A percentile compares a stretch with the other conserved stretches of the same genome.
phyloP scores from a whole-genome alignment of 2,113 vertebrate species.

The Polypterus bichir region DNA sequence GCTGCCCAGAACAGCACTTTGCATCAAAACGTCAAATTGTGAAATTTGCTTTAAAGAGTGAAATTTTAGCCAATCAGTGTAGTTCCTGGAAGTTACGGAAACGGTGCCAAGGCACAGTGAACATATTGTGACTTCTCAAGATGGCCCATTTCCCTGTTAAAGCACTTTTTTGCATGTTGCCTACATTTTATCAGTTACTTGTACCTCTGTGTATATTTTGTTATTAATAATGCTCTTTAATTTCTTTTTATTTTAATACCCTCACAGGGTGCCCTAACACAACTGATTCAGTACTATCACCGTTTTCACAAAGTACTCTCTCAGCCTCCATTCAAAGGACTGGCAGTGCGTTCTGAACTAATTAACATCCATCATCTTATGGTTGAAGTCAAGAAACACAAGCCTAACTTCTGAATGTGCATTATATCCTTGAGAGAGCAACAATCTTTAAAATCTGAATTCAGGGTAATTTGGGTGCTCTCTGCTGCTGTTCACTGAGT shows the following conservation, averaged over 20 bases:
- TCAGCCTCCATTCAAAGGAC: slow-evolving; percentile 66
- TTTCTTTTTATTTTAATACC: slow-evolving; percentile 2
- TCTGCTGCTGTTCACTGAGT: neutral
- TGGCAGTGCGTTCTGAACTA: slow-evolving; percentile 73
- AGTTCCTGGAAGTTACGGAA: too few species aligned
- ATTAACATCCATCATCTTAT: slow-evolving; percentile 91
- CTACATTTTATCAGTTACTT: too few species aligned
- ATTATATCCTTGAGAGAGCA: neutral
- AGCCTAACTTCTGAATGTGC: slow-evolving; percentile 71
- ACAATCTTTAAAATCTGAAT: neutral
- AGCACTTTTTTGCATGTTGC: too few species aligned
- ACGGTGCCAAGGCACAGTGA: too few species aligned
- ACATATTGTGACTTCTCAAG: neutral
- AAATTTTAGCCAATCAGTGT: too few species aligned
- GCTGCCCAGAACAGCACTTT: too few species aligned
- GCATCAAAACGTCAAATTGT: too few species aligned
- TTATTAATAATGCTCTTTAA: neutral
- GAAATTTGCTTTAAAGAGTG: too few species aligned
- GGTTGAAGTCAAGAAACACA: slow-evolving; percentile 91
- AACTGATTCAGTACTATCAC: slow-evolving; percentile 88
- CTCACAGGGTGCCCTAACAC: slow-evolving; percentile 70
- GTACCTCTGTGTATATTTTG: too few species aligned
- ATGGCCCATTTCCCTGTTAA: neutral
- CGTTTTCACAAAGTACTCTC: slow-evolving; percentile 80
- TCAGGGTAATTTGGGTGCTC: neutral